phyloP scores from a whole-genome alignment of 2,888 invertebrate genomes.

The Drosophila cognata region DNA sequence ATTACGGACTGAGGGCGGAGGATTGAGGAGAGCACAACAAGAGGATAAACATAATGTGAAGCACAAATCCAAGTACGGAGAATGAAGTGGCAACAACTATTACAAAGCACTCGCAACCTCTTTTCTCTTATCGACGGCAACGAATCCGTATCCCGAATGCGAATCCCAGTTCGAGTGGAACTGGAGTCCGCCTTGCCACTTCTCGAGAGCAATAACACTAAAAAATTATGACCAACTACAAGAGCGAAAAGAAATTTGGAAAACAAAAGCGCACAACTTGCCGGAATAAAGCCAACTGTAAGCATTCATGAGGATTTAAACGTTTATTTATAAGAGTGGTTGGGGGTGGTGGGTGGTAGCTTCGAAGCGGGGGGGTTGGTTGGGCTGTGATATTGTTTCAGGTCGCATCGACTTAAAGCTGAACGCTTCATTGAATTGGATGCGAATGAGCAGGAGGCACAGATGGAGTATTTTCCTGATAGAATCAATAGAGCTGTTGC shows the following conservation, averaged over 20 bases:
- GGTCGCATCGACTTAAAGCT: slow-evolving; percentile 53
- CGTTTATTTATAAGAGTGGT: slow-evolving; percentile 77
- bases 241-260: slow-evolving; percentile 69
- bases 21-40: slow-evolving; percentile 46
- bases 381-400: slow-evolving; percentile 38
- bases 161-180: slow-evolving; percentile 28
- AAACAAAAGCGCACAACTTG: slow-evolving; percentile 78
- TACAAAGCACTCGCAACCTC: slow-evolving; percentile 72
- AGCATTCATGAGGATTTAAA: slow-evolving; percentile 82
- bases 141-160: slow-evolving; percentile 21
- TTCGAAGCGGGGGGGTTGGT: slow-evolving; percentile 15
- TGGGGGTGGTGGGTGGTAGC: neutral
- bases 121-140: slow-evolving; percentile 59
- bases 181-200: slow-evolving; percentile 60
- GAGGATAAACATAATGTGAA: slow-evolving; percentile 49
- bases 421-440: slow-evolving; percentile 75
- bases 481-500: slow-evolving; percentile 46
- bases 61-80: slow-evolving; percentile 41
- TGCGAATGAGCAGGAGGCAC: slow-evolving; percentile 27
- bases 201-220: slow-evolving; percentile 79
- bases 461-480: slow-evolving; percentile 21
- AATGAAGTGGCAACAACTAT: slow-evolving; percentile 80
- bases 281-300: slow-evolving; percentile 77
- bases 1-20: slow-evolving; percentile 57
- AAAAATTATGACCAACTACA: slow-evolving; percentile 81